Evolutionary conservation across 1,140 invertebrate species (phyloP).

Genomic region (Papilio polytes): DNA sequence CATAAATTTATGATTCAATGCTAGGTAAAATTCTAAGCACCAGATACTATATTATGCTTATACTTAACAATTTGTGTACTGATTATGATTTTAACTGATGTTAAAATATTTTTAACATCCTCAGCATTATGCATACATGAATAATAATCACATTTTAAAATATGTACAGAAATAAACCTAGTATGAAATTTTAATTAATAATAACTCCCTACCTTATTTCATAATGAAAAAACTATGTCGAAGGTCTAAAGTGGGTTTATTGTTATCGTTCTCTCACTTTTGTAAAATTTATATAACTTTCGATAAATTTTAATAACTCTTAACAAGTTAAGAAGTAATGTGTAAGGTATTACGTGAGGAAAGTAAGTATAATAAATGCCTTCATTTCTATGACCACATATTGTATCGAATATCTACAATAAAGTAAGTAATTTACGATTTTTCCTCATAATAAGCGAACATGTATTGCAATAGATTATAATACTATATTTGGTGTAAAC

Average conservation of each 20-base stretch:
- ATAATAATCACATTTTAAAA: neutral
- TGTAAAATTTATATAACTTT: neutral
- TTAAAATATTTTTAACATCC: too few species aligned
- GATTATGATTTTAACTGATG: too few species aligned
- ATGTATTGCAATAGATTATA: neutral
- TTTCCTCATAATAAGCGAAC: neutral
- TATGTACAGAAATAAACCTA: neutral
- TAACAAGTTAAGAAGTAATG: neutral
- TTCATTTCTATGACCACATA: too few species aligned
- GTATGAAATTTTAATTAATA: constrained; percentile 1
- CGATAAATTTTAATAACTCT: constrained; percentile 7
- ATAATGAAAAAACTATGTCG: neutral
- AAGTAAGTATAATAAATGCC: neutral
- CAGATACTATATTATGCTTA: too few species aligned
- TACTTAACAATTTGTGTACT: too few species aligned
- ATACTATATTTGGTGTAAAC: neutral
- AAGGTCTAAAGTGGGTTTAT: neutral
- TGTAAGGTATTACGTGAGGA: neutral
- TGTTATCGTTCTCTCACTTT: constrained; percentile 4
- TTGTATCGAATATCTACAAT: too few species aligned
- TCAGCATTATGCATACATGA: too few species aligned
- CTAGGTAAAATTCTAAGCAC: too few species aligned
- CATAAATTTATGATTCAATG: too few species aligned
- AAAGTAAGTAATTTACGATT: too few species aligned
- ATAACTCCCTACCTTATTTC: neutral